Conservation (phyloP, 2,797 vertebrate genomes). For the Gobio occitaniae region DNA sequence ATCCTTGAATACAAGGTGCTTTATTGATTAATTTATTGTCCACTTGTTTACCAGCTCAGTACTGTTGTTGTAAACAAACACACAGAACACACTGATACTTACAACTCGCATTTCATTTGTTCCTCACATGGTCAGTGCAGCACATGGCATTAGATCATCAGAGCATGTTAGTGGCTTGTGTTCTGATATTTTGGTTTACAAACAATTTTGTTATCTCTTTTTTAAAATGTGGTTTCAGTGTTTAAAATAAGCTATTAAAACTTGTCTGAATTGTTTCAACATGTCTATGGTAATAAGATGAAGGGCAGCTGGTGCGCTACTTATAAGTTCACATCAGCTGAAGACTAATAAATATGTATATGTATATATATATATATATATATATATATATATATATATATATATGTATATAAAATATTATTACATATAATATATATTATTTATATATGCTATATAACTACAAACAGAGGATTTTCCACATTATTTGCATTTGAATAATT, state of each 20-base stretch:
- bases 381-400: too few species aligned
- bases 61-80: slow-evolving; percentile 37
- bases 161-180: not conserved
- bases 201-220: not conserved
- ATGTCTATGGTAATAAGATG: not conserved
- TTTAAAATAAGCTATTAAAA: not conserved
- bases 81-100: slow-evolving; percentile 11
- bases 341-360: not conserved
- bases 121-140: slow-evolving; percentile 8
- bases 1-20: not conserved
- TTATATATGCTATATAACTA: not conserved
- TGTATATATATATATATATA: too few species aligned
- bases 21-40: slow-evolving; percentile 44
- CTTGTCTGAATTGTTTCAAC: not conserved
- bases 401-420: too few species aligned
- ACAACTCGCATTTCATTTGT: not conserved
- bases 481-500: not conserved
- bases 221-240: not conserved
- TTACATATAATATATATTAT: too few species aligned
- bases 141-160: not conserved
- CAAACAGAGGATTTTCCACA: not conserved
- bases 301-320: not conserved
- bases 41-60: slow-evolving; percentile 58
- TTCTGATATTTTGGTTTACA: too few species aligned
- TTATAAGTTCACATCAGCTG: not conserved